Conservation (phyloP, 53 echinoderm and acorn worm species). For the Actinopyga echinites region DNA sequence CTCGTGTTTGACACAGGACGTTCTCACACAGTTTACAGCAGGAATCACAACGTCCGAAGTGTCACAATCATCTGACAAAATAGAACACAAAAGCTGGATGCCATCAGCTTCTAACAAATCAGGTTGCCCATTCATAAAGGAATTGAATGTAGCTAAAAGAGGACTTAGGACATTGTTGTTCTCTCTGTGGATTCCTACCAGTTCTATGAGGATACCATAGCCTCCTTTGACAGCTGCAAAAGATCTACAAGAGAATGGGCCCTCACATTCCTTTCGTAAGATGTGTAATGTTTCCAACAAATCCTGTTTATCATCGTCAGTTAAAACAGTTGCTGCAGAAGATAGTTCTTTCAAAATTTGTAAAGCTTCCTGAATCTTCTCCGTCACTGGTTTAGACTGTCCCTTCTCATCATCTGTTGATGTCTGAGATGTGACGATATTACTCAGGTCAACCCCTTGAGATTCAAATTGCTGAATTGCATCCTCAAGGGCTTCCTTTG, state of each 20-base stretch:
- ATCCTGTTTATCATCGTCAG: conserved; percentile 52
- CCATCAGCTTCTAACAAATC: conserved; percentile 72
- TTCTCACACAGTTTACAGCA: conserved; percentile 57
- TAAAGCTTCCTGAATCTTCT: conserved; percentile 70
- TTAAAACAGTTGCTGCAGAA: conserved; percentile 31
- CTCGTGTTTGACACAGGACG: conserved; percentile 92
- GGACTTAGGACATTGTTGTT: conserved; percentile 39
- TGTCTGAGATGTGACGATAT: conserved; percentile 69
- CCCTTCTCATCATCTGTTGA: conserved; percentile 20
- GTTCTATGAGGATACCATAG: conserved; percentile 67
- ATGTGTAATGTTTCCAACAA: conserved; percentile 48
- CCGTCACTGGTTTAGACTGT: conserved; percentile 28
- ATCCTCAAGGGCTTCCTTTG: conserved; percentile 87
- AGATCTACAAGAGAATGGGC: conserved; percentile 73
- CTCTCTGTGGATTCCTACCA: conserved; percentile 55
- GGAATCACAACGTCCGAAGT: not conserved
- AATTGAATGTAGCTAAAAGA: conserved; percentile 53
- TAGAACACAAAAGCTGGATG: conserved; percentile 56
- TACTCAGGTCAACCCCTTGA: conserved; percentile 88
- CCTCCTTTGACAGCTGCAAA: conserved; percentile 82
- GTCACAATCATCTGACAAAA: not conserved
- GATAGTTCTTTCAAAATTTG: conserved; percentile 64
- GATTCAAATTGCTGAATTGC: conserved; percentile 92
- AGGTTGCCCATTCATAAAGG: conserved; percentile 89
- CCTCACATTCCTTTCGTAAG: conserved; percentile 71